Conservation (phyloP, 2,888 invertebrate genomes). For the Galerucella pusilla region DNA sequence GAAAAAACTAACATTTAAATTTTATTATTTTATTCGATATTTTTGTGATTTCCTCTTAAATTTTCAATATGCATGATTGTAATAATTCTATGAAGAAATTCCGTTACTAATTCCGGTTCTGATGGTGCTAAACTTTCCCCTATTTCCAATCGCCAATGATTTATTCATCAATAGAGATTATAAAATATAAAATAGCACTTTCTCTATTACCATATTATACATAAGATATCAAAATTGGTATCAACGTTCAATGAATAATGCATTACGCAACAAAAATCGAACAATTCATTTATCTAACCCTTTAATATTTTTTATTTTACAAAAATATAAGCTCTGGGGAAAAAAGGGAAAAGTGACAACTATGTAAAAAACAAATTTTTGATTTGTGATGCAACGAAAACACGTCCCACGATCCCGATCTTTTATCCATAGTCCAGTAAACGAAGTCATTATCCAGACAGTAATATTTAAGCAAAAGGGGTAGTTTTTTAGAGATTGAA, state of each 20-base stretch:
- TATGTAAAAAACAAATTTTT: too few relatives aligned
- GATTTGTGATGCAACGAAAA: too few relatives aligned
- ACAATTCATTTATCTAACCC: background rate
- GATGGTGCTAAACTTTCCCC: slow-evolving; percentile 7
- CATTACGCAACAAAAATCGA: background rate
- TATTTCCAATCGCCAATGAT: slow-evolving; percentile 1
- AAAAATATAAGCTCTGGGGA: too few relatives aligned
- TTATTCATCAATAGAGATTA: slow-evolving; percentile 16
- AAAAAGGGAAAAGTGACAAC: too few relatives aligned
- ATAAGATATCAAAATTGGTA: background rate
- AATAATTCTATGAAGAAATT: background rate
- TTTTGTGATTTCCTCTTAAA: too few relatives aligned
- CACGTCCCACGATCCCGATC: background rate
- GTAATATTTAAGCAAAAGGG: too few relatives aligned
- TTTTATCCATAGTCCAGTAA: background rate
- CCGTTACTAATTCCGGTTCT: background rate
- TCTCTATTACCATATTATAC: slow-evolving; percentile 12
- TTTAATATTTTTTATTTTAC: background rate
- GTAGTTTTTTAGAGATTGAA: too few relatives aligned
- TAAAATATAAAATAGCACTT: slow-evolving; percentile 20
- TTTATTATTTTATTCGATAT: too few relatives aligned
- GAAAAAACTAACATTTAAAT: too few relatives aligned
- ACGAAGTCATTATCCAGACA: too few relatives aligned
- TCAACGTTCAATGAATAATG: background rate
- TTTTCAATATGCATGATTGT: too few relatives aligned